A percentile compares a stretch with the other conserved stretches of the same genome.
Evolutionary conservation across 2,797 vertebrate genomes (phyloP).

Genomic region (Anguilla megastoma): DNA sequence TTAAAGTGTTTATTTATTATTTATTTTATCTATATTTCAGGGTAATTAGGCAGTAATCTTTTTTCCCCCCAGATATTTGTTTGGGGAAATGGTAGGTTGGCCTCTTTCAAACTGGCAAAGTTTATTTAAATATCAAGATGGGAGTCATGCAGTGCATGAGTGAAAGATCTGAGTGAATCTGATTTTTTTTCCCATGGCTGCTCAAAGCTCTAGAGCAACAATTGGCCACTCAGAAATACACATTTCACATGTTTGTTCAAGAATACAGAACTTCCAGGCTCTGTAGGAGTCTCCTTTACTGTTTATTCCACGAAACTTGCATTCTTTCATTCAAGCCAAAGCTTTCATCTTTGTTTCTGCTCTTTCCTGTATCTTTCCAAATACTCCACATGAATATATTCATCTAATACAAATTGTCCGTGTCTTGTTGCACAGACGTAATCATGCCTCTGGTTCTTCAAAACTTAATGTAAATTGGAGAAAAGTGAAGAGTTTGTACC

Average conservation of each 20-base stretch:
- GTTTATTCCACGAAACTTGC: background rate
- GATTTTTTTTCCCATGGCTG: background rate
- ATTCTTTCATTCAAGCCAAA: background rate
- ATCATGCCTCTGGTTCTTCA: conserved; percentile 13
- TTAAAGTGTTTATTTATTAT: background rate
- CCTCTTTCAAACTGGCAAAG: background rate
- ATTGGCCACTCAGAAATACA: background rate
- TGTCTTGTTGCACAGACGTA: conserved; percentile 4
- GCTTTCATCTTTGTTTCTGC: background rate
- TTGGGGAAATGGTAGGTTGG: background rate
- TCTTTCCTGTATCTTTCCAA: background rate
- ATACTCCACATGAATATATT: background rate
- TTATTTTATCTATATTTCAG: background rate
- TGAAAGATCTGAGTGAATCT: background rate
- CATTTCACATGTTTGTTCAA: background rate
- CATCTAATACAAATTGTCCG: background rate
- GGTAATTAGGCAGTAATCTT: background rate
- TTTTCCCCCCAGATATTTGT: background rate
- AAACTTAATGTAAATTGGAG: background rate
- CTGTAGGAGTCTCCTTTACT: background rate
- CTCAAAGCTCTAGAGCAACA: background rate
- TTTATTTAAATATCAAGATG: background rate
- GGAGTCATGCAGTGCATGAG: background rate
- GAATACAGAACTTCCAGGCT: background rate
- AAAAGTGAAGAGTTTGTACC: background rate